phyloP scores from a whole-genome alignment of 1,140 invertebrate species.

The Aethina tumida region DNA sequence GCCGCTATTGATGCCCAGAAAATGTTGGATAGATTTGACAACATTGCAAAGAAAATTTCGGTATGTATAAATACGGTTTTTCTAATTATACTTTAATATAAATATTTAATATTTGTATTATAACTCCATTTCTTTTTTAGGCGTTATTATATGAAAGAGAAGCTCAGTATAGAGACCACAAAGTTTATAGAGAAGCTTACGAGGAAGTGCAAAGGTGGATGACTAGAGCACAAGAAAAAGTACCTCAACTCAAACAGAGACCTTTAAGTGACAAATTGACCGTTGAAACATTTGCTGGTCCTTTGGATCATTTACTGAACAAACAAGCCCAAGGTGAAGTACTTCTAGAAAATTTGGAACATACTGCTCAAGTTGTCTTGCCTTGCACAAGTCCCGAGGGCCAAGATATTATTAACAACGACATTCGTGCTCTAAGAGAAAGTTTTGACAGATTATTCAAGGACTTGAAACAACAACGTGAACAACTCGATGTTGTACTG shows the following conservation, averaged over 20 bases:
- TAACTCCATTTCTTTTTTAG: slow-evolving; percentile 32
- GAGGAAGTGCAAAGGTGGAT: slow-evolving; percentile 82
- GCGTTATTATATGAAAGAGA: slow-evolving; percentile 68
- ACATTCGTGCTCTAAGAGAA: slow-evolving; percentile 72
- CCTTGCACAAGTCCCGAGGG: slow-evolving; percentile 70
- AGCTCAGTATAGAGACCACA: slow-evolving; percentile 79
- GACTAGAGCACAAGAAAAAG: slow-evolving; percentile 74
- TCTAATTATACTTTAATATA: slow-evolving; percentile 1
- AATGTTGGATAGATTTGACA: slow-evolving; percentile 70
- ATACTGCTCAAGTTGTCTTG: slow-evolving; percentile 75
- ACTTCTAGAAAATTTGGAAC: slow-evolving; percentile 74
- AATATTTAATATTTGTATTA: slow-evolving; percentile 15
- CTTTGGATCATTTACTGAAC: slow-evolving; percentile 75
- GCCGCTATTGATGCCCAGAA: slow-evolving; percentile 74
- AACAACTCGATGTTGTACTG: slow-evolving; percentile 70
- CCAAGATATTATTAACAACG: slow-evolving; percentile 70
- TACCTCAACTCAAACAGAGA: slow-evolving; percentile 76
- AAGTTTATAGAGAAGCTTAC: slow-evolving; percentile 78
- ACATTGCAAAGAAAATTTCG: slow-evolving; percentile 58
- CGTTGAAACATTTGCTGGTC: slow-evolving; percentile 77
- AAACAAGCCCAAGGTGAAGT: slow-evolving; percentile 86
- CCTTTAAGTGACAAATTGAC: slow-evolving; percentile 77
- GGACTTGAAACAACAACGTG: slow-evolving; percentile 78
- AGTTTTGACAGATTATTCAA: slow-evolving; percentile 72
- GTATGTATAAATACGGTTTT: slow-evolving; percentile 29